phyloP scores from a whole-genome alignment of 1,140 invertebrate genomes.

The Solen grandis region DNA sequence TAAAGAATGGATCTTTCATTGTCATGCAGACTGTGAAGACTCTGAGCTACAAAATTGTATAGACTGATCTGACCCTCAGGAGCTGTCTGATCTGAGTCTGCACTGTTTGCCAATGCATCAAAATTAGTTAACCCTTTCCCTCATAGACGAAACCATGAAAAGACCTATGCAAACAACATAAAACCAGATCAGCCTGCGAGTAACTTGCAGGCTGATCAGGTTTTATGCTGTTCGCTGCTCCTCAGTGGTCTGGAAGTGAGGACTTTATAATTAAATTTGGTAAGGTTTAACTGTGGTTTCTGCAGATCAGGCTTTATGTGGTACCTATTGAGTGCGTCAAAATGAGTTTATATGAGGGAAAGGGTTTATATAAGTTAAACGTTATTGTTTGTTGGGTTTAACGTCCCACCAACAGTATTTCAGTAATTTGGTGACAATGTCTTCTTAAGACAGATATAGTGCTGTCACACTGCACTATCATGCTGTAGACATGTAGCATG shows the following conservation, averaged over 20 bases:
- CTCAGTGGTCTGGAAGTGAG: background rate
- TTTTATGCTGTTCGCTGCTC: background rate
- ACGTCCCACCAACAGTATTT: background rate
- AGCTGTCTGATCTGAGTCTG: no score
- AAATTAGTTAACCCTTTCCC: no score
- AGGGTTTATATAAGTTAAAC: background rate
- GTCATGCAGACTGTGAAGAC: no score
- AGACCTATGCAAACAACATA: no score
- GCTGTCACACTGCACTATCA: background rate
- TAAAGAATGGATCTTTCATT: no score
- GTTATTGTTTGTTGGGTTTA: background rate
- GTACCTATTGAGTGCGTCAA: no score
- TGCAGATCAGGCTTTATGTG: background rate
- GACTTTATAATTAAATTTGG: background rate
- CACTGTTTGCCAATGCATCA: no score
- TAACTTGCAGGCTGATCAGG: background rate
- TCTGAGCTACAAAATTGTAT: no score
- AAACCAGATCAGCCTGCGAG: no score
- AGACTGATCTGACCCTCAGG: no score
- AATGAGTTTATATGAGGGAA: no score
- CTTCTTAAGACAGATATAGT: background rate
- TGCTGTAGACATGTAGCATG: background rate
- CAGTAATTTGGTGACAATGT: background rate
- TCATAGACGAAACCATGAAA: no score
- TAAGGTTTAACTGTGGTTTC: background rate